Percentiles rank a stretch among this genome's conserved stretches.
phyloP scores from a whole-genome alignment of 2,113 vertebrate species.

The Alethe diademata region DNA sequence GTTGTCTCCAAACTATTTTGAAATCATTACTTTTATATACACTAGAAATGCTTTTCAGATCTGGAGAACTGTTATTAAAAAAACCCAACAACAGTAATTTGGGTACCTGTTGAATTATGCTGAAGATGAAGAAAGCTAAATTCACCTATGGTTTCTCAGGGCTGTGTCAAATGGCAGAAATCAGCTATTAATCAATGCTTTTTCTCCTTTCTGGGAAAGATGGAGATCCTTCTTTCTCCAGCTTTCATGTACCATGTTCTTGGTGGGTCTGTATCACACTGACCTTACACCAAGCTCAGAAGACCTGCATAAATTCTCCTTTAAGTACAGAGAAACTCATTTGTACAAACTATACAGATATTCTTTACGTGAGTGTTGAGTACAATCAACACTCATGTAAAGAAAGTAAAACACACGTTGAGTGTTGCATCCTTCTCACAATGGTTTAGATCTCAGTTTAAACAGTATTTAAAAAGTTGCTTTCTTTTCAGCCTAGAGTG shows the following conservation, averaged over 20 bases:
- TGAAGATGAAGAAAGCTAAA: background rate
- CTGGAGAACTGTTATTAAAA: background rate
- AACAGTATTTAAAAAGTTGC: background rate
- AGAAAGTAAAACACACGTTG: background rate
- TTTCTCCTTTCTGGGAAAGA: background rate
- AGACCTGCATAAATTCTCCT: background rate
- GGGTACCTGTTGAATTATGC: background rate
- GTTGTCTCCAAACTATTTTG: background rate
- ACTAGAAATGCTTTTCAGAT: background rate
- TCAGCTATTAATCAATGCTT: background rate
- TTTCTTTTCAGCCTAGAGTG: slow-evolving; percentile 41
- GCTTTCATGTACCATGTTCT: background rate
- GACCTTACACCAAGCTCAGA: background rate
- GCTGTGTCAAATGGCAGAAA: background rate
- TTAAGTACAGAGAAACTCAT: background rate
- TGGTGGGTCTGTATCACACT: background rate
- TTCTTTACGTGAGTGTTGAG: background rate
- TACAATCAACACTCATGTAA: background rate
- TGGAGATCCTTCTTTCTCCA: background rate
- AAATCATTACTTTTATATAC: background rate
- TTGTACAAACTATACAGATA: background rate
- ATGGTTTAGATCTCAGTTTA: slow-evolving; percentile 3
- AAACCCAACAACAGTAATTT: background rate
- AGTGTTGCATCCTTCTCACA: background rate
- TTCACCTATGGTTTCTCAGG: background rate